phyloP scores from a whole-genome alignment of 2,888 invertebrate species.

The Agrotis puta region DNA sequence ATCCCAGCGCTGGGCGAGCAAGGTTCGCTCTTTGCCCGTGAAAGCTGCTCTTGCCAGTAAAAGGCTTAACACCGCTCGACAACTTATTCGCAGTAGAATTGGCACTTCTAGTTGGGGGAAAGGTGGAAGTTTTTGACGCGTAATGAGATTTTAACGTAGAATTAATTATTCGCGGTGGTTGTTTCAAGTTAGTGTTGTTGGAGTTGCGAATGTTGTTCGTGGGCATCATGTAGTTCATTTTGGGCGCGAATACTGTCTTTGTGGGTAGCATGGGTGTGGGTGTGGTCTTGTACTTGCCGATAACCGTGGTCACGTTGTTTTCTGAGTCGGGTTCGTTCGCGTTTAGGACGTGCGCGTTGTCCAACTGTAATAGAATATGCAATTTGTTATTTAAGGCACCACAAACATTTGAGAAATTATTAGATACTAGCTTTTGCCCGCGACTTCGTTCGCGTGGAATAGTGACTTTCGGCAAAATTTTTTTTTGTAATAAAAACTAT shows the following conservation, averaged over 20 bases:
- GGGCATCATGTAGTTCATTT: constrained; percentile 87
- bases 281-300: constrained; percentile 87
- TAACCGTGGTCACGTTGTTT: constrained; percentile 86
- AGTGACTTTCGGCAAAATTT: too few species aligned
- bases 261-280: constrained; percentile 86
- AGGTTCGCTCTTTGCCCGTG: constrained; percentile 87
- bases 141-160: constrained; percentile 81
- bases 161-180: constrained; percentile 79
- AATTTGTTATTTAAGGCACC: neutral
- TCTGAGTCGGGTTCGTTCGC: constrained; percentile 86
- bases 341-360: constrained; percentile 83
- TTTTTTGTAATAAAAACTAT: too few species aligned
- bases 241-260: constrained; percentile 84
- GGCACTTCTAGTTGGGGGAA: constrained; percentile 88
- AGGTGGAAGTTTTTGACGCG: constrained; percentile 86
- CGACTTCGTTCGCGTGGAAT: too few species aligned
- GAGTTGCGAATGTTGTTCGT: constrained; percentile 86
- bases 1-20: constrained; percentile 81
- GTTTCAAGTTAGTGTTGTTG: constrained; percentile 84
- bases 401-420: neutral
- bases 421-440: too few species aligned
- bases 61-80: constrained; percentile 79
- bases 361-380: constrained; percentile 76
- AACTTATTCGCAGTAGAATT: constrained; percentile 82
- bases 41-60: constrained; percentile 84